Evolutionary conservation across 2,113 vertebrate genomes (phyloP).

Genomic region (Hoplias malabaricus): DNA sequence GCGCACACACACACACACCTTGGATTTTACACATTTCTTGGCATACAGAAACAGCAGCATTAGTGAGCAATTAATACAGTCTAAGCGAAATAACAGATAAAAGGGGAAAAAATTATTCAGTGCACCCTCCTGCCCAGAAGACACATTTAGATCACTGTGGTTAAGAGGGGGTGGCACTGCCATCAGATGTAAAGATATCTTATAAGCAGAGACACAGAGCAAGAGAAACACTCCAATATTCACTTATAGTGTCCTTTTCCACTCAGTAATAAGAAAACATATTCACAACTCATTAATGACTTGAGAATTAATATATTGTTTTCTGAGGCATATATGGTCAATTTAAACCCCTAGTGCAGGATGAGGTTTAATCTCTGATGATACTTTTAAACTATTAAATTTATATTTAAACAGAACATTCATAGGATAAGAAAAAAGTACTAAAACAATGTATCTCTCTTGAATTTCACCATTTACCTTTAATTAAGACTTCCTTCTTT

Average conservation of each 20-base stretch:
- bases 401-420: not conserved
- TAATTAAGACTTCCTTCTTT: too few relatives aligned
- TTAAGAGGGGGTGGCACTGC: slow-evolving; percentile 26
- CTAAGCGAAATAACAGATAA: not conserved
- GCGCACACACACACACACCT: slow-evolving; percentile 4
- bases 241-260: not conserved
- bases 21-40: not conserved
- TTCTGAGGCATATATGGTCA: not conserved
- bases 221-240: not conserved
- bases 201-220: not conserved
- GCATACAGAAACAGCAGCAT: not conserved
- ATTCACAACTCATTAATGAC: not conserved
- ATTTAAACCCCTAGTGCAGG: too few relatives aligned
- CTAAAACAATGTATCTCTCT: not conserved
- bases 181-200: slow-evolving; percentile 27
- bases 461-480: not conserved
- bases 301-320: not conserved
- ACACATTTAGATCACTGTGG: slow-evolving; percentile 29
- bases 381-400: too few relatives aligned
- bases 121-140: not conserved
- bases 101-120: not conserved
- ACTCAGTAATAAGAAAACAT: not conserved
- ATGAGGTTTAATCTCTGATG: too few relatives aligned
- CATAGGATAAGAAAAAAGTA: not conserved
- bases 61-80: not conserved